Base-by-base conservation (phyloP, 2,797 vertebrate species). In the Chlorospingus flavigularis region DNA sequence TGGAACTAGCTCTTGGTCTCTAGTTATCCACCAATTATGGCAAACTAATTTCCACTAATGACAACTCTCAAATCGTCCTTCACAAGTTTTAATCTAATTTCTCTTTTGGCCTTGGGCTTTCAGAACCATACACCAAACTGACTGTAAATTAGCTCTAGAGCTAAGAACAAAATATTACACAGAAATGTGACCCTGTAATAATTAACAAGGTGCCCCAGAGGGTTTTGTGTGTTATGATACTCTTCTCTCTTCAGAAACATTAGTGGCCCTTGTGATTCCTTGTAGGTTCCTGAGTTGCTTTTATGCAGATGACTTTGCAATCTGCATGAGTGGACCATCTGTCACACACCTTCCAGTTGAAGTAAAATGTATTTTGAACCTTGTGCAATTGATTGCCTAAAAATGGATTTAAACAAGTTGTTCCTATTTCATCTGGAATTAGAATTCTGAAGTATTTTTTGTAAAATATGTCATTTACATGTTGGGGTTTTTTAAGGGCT, bases 131-230 rank as follows among this genome's bases (percentile, higher is more conserved):
- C 6, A 33, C 40, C 19, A 73, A 92, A 79, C 67, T 79, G 63
- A 67, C 33, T 82, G 42, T 81, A 88, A 91, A 90, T 88, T 88
- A 81, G 15, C 51, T 86, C 83, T 70, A 65, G 37, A 76, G 77
- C 77, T 73, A 92, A 79, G 90, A 95, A 87, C 37, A 83, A 74
- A 91, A 71, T 82, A 83, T 67, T 83, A 80, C 68, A 81, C 53
- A 65, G 84, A 68, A 86, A 90, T 86, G 35, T 79, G 91, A 94
- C 78, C 89, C 54, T 78, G 66, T 57, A 88, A 71, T 85, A 92
- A 94, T 94, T 95, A 87, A 87, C 62, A 88, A 91, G 30, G 45
- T 89, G 67, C 55, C 93, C 54, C 66, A 88, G 60, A 91, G 88
- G 71, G 31, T 47, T 87, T n/a, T 13, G 4, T 76, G 51, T 86